Base-by-base conservation (phyloP, 2,888 invertebrate species). In the Anagyrus pseudococci region DNA sequence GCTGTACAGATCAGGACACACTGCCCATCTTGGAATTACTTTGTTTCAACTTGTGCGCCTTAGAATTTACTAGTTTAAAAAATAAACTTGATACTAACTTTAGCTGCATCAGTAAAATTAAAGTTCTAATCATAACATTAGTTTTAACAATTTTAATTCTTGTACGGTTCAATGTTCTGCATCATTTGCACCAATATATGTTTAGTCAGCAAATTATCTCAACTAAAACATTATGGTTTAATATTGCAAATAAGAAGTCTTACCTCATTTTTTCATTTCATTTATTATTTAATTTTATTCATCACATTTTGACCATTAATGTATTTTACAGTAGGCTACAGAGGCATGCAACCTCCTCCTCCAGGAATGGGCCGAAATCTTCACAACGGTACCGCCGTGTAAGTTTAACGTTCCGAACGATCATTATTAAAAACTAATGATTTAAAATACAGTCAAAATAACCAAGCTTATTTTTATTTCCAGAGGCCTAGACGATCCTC, bases 401-500 rank as follows among this genome's bases (percentile, higher is more conserved):
- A 78, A 67, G 70, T 70, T 37, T 26, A 41, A 23, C 26, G 22
- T 25, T 15, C 47, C 10, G 20, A 44, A 44, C 10, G 6, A 33
- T 13, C 17, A 55, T 10, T 55, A 33, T 22, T 20, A n/a, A n/a
- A 55, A 55, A 33, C 7, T n/a, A 33, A 15, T 20, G 33, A n/a
- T 17, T 43, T 17, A n/a, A 19, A 43, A 43, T 41, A 7, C 40
- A 43, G 19, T 43, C n/a, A 3, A 17, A 13, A 23, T 48, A 37
- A 22, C 13, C n/a, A n/a, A n/a, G 44, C 55, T 41, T 29, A 33
- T 29, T 37, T 47, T 26, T 19, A 4, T 79, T 81, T 81, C 67
- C 79, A 91, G 92, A 70, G 86, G 88, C 63, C 91, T 90, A 70
- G 93, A 92, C 75, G 94, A 94, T 82, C 93, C 94, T 3, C 81